Conservation (phyloP, 1,140 invertebrate species). For the Calephelis virginiensis region DNA sequence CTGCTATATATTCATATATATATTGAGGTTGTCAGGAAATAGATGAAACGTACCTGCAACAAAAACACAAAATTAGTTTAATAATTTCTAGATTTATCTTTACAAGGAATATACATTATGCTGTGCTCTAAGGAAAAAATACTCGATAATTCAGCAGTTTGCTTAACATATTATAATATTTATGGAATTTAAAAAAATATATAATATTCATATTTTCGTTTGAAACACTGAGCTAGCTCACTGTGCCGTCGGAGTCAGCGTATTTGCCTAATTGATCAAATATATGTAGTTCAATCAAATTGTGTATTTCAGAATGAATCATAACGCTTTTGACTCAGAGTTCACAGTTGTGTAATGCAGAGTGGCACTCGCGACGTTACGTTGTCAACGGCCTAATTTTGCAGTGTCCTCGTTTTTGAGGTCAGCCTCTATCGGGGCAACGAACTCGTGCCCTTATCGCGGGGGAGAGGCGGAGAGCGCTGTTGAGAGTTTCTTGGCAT, state of each 20-base stretch:
- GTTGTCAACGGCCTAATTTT: conserved; percentile 78
- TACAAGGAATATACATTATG: background rate
- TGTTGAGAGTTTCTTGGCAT: conserved; percentile 45
- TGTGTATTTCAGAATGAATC: conserved; percentile 36
- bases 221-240: conserved; percentile 66
- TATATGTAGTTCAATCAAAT: conserved; percentile 63
- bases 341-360: conserved; percentile 47
- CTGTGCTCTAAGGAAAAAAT: background rate
- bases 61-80: background rate
- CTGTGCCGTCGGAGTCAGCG: conserved; percentile 66
- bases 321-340: conserved; percentile 40
- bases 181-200: background rate
- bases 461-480: conserved; percentile 50
- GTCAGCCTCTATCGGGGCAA: conserved; percentile 75
- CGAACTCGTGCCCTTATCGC: conserved; percentile 78
- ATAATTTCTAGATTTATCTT: background rate
- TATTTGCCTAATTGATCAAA: conserved; percentile 78
- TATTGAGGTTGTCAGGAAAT: background rate
- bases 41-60: background rate
- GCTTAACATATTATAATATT: conserved; percentile 18
- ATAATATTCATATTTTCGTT: conserved; percentile 21
- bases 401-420: conserved; percentile 78
- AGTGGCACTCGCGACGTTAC: conserved; percentile 69
- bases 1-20: background rate
- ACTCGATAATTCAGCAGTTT: background rate